A percentile compares a stretch with the other conserved stretches of the same genome.
phyloP scores from a whole-genome alignment of 2,888 invertebrate species.

The Neocrepidodera transversa region DNA sequence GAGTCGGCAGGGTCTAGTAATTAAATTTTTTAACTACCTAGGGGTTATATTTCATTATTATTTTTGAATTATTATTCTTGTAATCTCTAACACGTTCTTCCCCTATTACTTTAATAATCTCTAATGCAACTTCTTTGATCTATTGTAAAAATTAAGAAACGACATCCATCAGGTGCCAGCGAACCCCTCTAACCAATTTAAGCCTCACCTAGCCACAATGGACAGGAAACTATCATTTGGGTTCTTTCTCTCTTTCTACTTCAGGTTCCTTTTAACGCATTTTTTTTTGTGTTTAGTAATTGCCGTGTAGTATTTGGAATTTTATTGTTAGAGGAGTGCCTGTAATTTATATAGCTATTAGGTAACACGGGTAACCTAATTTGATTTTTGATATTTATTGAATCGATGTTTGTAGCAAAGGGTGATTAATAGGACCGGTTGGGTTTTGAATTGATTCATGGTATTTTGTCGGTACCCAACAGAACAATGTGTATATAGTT shows the following conservation, averaged over 20 bases:
- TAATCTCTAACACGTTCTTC: too few relatives aligned
- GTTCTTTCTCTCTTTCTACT: too few relatives aligned
- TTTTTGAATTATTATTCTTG: too few relatives aligned
- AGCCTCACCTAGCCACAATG: constrained; percentile 33
- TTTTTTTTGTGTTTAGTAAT: constrained; percentile 22
- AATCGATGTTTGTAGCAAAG: constrained; percentile 12
- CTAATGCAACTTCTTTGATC: too few relatives aligned
- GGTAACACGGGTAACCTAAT: constrained; percentile 28
- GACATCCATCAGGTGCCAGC: too few relatives aligned
- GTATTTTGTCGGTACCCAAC: not conserved
- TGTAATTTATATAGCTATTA: constrained; percentile 28
- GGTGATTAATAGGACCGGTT: constrained; percentile 14
- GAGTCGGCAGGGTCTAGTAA: too few relatives aligned
- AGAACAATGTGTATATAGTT: not conserved
- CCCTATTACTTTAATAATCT: too few relatives aligned
- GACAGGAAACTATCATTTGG: constrained; percentile 31
- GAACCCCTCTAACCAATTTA: not conserved
- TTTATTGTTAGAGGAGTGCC: constrained; percentile 34
- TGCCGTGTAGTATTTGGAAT: constrained; percentile 26
- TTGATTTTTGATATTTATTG: constrained; percentile 17
- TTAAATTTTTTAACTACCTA: too few relatives aligned
- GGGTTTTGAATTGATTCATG: constrained; percentile 6
- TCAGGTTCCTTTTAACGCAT: constrained; percentile 18
- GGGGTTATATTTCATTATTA: too few relatives aligned
- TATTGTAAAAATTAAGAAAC: too few relatives aligned